Evolutionary conservation across 1,140 invertebrate genomes (phyloP).

Genomic region (Papilio glaucus): DNA sequence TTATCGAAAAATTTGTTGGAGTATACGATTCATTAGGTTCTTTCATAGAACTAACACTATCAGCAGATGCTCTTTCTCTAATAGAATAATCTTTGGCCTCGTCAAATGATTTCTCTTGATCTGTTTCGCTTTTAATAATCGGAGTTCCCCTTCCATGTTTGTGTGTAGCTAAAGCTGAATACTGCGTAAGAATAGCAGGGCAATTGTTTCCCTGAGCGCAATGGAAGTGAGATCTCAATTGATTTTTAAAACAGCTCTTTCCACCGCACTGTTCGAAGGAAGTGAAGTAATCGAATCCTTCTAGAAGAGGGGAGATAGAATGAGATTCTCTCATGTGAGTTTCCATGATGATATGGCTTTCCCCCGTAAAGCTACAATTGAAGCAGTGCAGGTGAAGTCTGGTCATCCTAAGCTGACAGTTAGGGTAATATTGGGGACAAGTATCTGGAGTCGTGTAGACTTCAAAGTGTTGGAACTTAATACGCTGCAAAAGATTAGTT

Average conservation of each 20-base stretch:
- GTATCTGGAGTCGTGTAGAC: constrained; percentile 75
- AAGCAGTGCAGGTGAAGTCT: constrained; percentile 77
- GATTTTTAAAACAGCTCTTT: constrained; percentile 78
- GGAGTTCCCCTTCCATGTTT: constrained; percentile 78
- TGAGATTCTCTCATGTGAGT: constrained; percentile 79
- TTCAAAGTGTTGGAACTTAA: constrained; percentile 81
- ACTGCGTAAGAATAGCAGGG: constrained; percentile 77
- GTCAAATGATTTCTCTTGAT: constrained; percentile 73
- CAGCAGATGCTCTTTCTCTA: constrained; percentile 75
- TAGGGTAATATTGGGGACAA: constrained; percentile 70
- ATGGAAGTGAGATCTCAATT: constrained; percentile 78
- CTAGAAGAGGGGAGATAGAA: constrained; percentile 66
- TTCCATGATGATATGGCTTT: constrained; percentile 75
- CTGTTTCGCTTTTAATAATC: constrained; percentile 69
- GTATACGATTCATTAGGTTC: constrained; percentile 67
- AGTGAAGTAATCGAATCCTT: constrained; percentile 78
- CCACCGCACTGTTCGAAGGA: constrained; percentile 79
- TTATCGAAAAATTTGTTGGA: constrained; percentile 76
- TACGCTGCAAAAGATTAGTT: constrained; percentile 77
- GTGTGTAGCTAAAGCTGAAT: constrained; percentile 77
- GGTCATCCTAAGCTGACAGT: constrained; percentile 68
- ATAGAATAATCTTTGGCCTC: constrained; percentile 82
- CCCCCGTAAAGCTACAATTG: constrained; percentile 74
- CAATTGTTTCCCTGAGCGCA: constrained; percentile 79
- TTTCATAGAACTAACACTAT: constrained; percentile 68